Evolutionary conservation across 2,113 vertebrate species (phyloP), one percentile per base, ranked within the genome.

Genomic region (Tetraodon nigroviridis): DNA sequence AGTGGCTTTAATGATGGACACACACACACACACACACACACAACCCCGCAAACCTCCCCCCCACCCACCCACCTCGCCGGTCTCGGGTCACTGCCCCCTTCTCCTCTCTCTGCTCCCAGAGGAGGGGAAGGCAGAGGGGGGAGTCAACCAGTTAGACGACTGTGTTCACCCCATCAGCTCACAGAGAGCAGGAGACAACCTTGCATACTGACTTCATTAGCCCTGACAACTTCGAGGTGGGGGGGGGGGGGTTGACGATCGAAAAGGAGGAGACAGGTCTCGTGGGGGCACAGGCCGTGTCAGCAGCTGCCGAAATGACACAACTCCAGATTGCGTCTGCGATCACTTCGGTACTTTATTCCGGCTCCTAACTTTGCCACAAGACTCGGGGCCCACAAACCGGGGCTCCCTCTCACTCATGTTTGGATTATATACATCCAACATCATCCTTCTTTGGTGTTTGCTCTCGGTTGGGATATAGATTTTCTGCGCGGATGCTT

Each of bases 131-230:
- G 70, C 64, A 20, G 75, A 69, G 83, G 57, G 58, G 79, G 72
- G 84, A 81, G 84, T 84, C 77, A 82, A 83, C 78, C 84, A 81
- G 90, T 90, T 91, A 92, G 92, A 90, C 89, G 88, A 84, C 89
- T 91, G 82, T 85, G 91, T 90, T 92, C 89, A 86, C 86, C 90
- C 88, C 89, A 89, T 84, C 85, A 89, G 86, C 83, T 59, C 84
- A 80, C 85, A 64, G 61, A 90, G 87, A 91, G 82, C 75, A 45
- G 60, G 65, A 81, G 77, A 85, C 91, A 75, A 70, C 71, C 68
- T 59, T 51, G 60, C 88, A 82, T 88, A 87, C 86, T 83, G 89
- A 89, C 90, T 93, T 93, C 93, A 93, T 94, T 94, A 93, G 90
- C 79, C 67, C 83, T 88, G 89, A 90, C 85, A 89, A 87, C 85